Evolutionary conservation across 2,888 invertebrate genomes (phyloP).

Genomic region (Xestia sexstrigata): DNA sequence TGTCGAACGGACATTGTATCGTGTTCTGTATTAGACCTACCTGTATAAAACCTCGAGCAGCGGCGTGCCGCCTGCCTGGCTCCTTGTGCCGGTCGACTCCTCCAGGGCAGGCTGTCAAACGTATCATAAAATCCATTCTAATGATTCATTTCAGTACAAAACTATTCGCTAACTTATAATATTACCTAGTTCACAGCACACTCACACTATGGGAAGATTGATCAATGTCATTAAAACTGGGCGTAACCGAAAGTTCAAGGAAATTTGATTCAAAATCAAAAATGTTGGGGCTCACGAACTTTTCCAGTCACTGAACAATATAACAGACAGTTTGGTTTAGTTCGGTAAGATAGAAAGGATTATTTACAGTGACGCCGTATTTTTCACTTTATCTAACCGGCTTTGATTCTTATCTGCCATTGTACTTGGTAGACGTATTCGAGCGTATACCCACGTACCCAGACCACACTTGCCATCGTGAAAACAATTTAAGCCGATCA

Average conservation of each 20-base stretch:
- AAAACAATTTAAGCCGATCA: slow-evolving; percentile 13
- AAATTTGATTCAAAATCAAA: slow-evolving; percentile 2
- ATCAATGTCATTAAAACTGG: slow-evolving; percentile 1
- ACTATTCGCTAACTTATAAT: slow-evolving; percentile 22
- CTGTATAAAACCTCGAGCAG: slow-evolving; percentile 38
- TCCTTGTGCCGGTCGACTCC: slow-evolving; percentile 21
- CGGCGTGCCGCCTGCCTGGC: slow-evolving; percentile 10
- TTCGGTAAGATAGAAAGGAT: neutral
- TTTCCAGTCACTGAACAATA: neutral
- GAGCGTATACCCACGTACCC: too few relatives aligned
- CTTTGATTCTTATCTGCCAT: slow-evolving; percentile 34
- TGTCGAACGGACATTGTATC: neutral
- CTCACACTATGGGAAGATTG: slow-evolving; percentile 35
- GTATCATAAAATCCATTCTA: slow-evolving; percentile 76
- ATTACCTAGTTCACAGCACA: slow-evolving; percentile 5
- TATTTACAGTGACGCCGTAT: neutral
- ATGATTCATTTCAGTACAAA: slow-evolving; percentile 62
- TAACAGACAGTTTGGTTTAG: neutral
- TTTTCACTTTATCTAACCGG: slow-evolving; percentile 19
- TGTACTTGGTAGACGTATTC: slow-evolving; percentile 12
- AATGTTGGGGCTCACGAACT: neutral
- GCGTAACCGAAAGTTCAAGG: neutral
- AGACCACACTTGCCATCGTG: neutral
- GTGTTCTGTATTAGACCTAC: slow-evolving; percentile 55
- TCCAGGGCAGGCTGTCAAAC: slow-evolving; percentile 74